phyloP scores from a whole-genome alignment of 2,113 vertebrate species.

The Australoheros scitulus region DNA sequence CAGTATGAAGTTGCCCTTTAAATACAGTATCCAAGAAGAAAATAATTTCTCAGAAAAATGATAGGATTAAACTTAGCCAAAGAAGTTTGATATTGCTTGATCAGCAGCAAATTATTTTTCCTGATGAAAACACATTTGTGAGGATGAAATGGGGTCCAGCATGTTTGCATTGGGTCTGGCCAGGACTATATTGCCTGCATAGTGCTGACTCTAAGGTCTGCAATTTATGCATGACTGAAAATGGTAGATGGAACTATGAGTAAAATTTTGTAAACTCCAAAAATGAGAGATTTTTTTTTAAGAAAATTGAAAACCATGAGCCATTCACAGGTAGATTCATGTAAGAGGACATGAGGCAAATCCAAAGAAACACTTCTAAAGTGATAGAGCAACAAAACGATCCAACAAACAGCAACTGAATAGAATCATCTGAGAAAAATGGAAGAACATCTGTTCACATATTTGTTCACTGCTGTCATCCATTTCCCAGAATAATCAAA shows the following conservation, averaged over 20 bases:
- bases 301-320: background rate
- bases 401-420: constrained; percentile 1
- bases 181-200: background rate
- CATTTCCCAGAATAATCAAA: background rate
- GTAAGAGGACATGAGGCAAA: background rate
- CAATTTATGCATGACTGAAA: background rate
- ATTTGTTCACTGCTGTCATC: constrained; percentile 1
- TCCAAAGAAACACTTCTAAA: background rate
- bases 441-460: background rate
- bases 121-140: constrained; percentile 6
- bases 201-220: background rate
- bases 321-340: background rate
- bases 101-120: background rate
- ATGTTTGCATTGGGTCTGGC: background rate
- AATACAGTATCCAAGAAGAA: background rate
- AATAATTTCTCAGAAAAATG: background rate
- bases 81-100: background rate
- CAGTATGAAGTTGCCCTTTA: background rate
- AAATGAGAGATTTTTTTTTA: background rate
- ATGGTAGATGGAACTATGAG: background rate
- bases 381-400: background rate
- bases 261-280: background rate
- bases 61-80: background rate
- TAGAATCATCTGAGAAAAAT: background rate
- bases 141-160: background rate